Percentiles rank a stretch among this genome's conserved stretches.
Conservation (phyloP, 2,888 invertebrate genomes). For the Pristionchus fissidentatus region DNA sequence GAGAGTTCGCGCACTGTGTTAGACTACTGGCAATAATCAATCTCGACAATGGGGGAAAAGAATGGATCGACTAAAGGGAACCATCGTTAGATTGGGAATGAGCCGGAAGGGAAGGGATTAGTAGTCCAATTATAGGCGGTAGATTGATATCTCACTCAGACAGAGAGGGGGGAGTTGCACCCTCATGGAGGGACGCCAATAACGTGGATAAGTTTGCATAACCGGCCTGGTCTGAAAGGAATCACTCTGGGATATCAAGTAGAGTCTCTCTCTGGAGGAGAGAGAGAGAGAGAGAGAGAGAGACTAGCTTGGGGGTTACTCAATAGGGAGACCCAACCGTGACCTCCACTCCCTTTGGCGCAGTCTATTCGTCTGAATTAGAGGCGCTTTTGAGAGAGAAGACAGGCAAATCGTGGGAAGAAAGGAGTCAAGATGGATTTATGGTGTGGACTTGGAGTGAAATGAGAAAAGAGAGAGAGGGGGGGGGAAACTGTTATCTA, state of each 20-base stretch:
- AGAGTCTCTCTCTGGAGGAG: neutral
- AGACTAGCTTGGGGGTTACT: conserved; percentile 18
- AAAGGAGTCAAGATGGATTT: conserved; percentile 9
- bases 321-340: conserved; percentile 21
- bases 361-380: conserved; percentile 40
- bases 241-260: conserved; percentile 39
- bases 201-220: conserved; percentile 41
- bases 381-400: conserved; percentile 5
- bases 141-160: neutral
- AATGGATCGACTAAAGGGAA: neutral
- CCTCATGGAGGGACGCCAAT: no score
- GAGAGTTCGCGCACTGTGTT: no score
- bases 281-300: neutral
- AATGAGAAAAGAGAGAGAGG: neutral
- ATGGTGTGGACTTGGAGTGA: conserved; percentile 4
- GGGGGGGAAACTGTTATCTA: neutral
- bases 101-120: conserved; percentile 15
- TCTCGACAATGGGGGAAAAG: neutral
- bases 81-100: no score
- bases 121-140: conserved; percentile 19
- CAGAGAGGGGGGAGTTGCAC: neutral
- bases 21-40: no score
- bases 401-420: conserved; percentile 31
- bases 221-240: conserved; percentile 40
- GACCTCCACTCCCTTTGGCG: conserved; percentile 35